Percentiles rank a stretch among this genome's conserved stretches.
phyloP scores from a whole-genome alignment of 2,113 vertebrate genomes.

The Rostratula benghalensis region DNA sequence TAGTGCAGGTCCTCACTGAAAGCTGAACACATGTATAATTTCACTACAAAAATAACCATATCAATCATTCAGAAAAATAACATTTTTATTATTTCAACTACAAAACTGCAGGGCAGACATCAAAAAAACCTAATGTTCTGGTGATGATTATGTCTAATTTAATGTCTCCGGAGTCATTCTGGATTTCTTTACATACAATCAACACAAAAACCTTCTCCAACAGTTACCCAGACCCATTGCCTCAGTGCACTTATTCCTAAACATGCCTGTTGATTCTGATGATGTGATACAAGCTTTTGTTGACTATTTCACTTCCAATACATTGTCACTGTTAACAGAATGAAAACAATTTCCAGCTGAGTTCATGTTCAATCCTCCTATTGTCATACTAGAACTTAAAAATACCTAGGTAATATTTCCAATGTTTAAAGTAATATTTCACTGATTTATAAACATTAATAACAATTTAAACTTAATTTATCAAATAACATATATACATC shows the following conservation, averaged over 20 bases:
- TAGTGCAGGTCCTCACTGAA: background rate
- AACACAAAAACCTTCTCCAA: background rate
- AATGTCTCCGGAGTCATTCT: background rate
- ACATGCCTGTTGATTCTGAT: background rate
- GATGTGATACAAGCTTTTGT: background rate
- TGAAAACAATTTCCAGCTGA: background rate
- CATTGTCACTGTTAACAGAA: background rate
- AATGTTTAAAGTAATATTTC: background rate
- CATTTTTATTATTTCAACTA: background rate
- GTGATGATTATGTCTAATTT: background rate
- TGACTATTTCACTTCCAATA: background rate
- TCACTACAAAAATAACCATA: fast-evolving
- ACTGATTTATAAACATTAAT: background rate
- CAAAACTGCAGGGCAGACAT: background rate
- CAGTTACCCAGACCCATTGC: background rate
- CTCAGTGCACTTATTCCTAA: background rate
- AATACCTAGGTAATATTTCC: background rate
- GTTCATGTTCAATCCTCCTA: background rate
- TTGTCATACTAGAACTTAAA: background rate
- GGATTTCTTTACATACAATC: background rate
- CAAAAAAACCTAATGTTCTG: background rate
- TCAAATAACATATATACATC: background rate
- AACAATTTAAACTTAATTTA: background rate
- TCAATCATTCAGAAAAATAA: background rate
- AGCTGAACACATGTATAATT: background rate